phyloP scores from a whole-genome alignment of 2,113 vertebrate species.

The Lontra canadensis region DNA sequence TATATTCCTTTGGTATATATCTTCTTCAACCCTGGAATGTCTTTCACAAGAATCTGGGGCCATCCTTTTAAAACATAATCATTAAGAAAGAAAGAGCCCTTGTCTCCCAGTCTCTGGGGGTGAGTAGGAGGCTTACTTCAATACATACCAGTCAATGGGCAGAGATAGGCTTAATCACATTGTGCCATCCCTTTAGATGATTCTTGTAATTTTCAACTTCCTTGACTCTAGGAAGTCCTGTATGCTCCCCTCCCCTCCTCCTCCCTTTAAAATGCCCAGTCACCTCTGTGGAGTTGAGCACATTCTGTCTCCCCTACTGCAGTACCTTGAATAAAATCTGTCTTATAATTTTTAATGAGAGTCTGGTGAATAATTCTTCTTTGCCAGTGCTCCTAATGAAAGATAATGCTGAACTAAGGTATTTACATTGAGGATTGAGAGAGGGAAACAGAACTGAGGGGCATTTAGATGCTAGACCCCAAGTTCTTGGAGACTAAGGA shows the following conservation, averaged over 20 bases:
- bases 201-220: background rate
- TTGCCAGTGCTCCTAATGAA: background rate
- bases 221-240: background rate
- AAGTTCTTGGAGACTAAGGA: background rate
- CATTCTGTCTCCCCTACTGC: background rate
- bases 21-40: background rate
- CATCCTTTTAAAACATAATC: background rate
- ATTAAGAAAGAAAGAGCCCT: background rate
- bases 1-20: background rate
- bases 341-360: background rate
- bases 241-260: background rate
- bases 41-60: background rate
- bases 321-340: background rate
- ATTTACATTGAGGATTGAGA: background rate
- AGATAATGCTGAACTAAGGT: background rate
- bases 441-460: background rate
- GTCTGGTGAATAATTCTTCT: background rate
- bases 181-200: background rate
- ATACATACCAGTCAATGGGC: background rate
- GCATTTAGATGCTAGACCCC: background rate
- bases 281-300: background rate
- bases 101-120: background rate
- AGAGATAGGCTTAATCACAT: background rate
- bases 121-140: background rate
- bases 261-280: background rate